Conservation (phyloP, 2,113 vertebrate genomes). For the Calonectris borealis region DNA sequence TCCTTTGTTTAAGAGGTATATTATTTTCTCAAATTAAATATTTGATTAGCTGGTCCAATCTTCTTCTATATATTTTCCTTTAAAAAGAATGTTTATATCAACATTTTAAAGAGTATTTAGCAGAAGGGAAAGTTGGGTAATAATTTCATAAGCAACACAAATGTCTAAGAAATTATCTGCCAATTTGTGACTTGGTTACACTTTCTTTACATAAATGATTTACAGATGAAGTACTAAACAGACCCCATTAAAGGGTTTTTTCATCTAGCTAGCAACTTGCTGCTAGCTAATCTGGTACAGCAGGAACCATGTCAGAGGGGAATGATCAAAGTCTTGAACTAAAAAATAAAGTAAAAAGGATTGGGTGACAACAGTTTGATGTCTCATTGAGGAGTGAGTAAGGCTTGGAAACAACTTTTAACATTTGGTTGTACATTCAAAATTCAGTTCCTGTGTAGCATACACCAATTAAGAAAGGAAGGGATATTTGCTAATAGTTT, state of each 20-base stretch:
- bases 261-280: constrained; percentile 57
- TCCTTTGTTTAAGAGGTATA: not conserved
- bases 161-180: constrained; percentile 41
- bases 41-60: not conserved
- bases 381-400: constrained; percentile 32
- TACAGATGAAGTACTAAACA: constrained; percentile 59
- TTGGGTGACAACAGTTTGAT: constrained; percentile 64
- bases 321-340: constrained; percentile 63
- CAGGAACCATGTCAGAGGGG: constrained; percentile 50
- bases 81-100: not conserved
- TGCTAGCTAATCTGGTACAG: constrained; percentile 57
- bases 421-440: constrained; percentile 33
- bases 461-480: constrained; percentile 26
- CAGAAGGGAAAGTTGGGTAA: not conserved
- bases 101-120: not conserved
- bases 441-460: constrained; percentile 2
- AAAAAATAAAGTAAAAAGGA: constrained; percentile 50
- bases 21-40: not conserved
- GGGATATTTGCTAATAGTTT: constrained; percentile 15
- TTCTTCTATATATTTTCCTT: not conserved
- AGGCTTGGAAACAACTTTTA: constrained; percentile 41
- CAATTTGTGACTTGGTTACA: constrained; percentile 55
- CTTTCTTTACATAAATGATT: constrained; percentile 57
- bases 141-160: constrained; percentile 25
- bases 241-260: constrained; percentile 42